Base-by-base conservation (phyloP, 2,888 invertebrate species). In the Frankliniella intonsa region DNA sequence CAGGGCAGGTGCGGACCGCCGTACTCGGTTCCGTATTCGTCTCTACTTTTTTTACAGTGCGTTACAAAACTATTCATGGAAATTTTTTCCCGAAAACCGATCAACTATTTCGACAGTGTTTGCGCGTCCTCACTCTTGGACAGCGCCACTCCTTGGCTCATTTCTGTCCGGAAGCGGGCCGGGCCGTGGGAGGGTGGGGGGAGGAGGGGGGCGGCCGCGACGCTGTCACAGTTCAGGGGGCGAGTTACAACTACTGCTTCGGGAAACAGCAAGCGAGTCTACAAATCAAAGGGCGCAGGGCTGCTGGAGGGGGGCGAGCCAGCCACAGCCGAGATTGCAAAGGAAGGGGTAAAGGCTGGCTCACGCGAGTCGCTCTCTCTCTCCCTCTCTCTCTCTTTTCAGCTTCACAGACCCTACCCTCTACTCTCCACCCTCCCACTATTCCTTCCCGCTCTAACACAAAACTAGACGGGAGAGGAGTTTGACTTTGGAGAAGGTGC, bases 161-260 rank as follows among this genome's bases (percentile, higher is more conserved):
- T 76, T 76, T 76, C 69, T 25, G 69, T 22, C 69, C 69, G 69
- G 69, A 76, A 76, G 69, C 22, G 22, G 69, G 14, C 17, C 55
- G 38, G 38, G 3, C 17, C 55, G 55, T 8, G 17, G 62, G 7
- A 17, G 38, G 3, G 38, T 38, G 2, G 62, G 62, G 62, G 62
- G 62, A 62, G 62, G 62, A 14, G 69, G 69, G 22, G 69, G 69
- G 69, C 11, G 69, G 69, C 17, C 65, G 69, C 69, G 25, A 25
- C 69, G 7, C 69, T 76, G 69, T 76, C 22, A 76, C 69, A 76
- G 69, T 76, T 76, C 69, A 25, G 69, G 69, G 69, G 69, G 69
- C 69, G 25, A 76, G 69, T 76, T 76, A 76, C 69, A 76, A 76
- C 69, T 76, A 76, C 69, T 76, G 69, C 25, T 76, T 76, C 69